Evolutionary conservation across 2,888 invertebrate genomes (phyloP), one percentile per base, ranked within the genome.

Genomic region (Drosophila emarginata): DNA sequence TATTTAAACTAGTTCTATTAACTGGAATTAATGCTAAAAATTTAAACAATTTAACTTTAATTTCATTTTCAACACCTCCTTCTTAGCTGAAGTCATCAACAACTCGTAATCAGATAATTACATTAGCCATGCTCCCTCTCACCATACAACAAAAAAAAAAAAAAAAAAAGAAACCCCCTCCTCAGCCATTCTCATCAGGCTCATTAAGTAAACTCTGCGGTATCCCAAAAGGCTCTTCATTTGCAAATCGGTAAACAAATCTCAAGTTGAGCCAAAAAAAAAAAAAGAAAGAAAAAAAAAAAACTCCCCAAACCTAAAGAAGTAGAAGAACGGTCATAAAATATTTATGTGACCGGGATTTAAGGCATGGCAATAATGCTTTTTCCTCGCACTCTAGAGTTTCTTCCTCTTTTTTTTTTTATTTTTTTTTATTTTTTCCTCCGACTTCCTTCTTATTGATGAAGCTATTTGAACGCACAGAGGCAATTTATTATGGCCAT

Each of bases 401-500:
- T 45, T 45, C 40, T 45, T 21, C 18, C 40, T 18, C 18, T 28
- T 6, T 28, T 6, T 28, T 6, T 40, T n/a, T 45, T 18, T 45
- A 15, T 45, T 18, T 28, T 3, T 7, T 14, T 14, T 3, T 26
- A 4, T n/a, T 14, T 14, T 2, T 4, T 7, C 40, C 57, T 7
- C 40, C 57, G 12, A 12, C 9, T 45, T 40, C 15, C 37, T 21
- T 32, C 61, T 64, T 59, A 79, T 75, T 78, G 80, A 79, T 80
- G 80, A 69, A 75, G 79, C 75, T 67, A 79, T 81, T 79, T 72
- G 68, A 78, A 64, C 72, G 70, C 77, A 68, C 65, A 59, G 65
- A 66, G 71, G 76, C 82, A 72, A 82, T 82, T 82, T 82, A 85
- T 82, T 76, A 82, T 79, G 79, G 45, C 76, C 73, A 73, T 60